A percentile compares a stretch with the other conserved stretches of the same genome.
Conservation (phyloP, 2,888 invertebrate genomes). For the Mythimna vitellina region DNA sequence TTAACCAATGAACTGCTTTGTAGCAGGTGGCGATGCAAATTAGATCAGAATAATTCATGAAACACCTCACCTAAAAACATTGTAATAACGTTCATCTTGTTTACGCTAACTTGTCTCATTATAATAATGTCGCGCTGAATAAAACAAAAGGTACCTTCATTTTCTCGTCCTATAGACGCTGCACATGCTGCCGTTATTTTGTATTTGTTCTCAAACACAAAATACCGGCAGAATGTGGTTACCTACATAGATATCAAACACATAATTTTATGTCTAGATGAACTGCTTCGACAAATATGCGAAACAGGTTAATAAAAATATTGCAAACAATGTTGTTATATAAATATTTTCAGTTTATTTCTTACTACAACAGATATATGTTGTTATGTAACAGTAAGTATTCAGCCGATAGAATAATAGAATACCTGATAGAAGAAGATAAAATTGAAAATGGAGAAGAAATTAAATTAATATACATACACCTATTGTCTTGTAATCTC, state of each 20-base stretch:
- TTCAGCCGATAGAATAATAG: no score
- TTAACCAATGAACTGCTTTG: no score
- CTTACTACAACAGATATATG: no score
- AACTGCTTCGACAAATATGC: not conserved
- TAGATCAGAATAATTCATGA: not conserved
- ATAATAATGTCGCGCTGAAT: conserved; percentile 7
- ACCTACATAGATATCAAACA: not conserved
- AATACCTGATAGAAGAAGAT: no score
- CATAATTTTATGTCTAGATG: not conserved
- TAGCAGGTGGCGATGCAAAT: not conserved
- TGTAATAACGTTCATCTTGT: not conserved
- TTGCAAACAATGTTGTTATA: no score
- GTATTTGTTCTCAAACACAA: not conserved
- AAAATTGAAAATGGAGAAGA: no score
- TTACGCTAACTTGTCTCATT: conserved; percentile 3
- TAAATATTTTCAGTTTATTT: no score
- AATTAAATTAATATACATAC: no score
- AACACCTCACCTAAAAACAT: conserved; percentile 1
- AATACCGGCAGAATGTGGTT: not conserved
- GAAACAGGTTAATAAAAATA: no score
- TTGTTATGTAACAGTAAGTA: no score
- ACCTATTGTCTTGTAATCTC: no score
- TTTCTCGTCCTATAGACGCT: not conserved
- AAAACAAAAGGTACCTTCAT: not conserved
- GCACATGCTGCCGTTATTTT: no score